Evolutionary conservation across 2,113 vertebrate species (phyloP).

Genomic region (Struthio camelus): DNA sequence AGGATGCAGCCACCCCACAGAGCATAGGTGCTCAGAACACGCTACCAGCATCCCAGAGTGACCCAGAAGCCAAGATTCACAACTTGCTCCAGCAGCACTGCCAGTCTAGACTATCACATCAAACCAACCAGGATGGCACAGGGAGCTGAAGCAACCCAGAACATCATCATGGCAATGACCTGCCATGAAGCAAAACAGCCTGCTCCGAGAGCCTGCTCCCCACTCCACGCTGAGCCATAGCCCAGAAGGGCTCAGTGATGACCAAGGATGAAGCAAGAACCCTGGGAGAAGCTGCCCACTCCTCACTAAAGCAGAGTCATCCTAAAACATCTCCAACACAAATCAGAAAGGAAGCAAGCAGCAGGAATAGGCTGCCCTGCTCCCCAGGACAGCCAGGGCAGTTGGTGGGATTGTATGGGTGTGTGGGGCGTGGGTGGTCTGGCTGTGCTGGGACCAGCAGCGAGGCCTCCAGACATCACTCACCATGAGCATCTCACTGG

Average conservation of each 20-base stretch:
- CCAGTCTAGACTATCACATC: too few species aligned
- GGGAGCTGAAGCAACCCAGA: not conserved
- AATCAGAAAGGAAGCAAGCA: not conserved
- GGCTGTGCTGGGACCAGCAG: not conserved
- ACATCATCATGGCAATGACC: not conserved
- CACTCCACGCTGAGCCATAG: not conserved
- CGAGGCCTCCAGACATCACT: constrained; percentile 5
- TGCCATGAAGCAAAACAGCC: not conserved
- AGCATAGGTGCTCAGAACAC: not conserved
- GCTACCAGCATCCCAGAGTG: too few species aligned
- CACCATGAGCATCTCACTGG: constrained; percentile 99
- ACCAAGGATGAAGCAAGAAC: not conserved
- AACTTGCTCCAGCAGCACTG: not conserved
- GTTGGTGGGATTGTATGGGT: not conserved
- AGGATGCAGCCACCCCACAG: not conserved
- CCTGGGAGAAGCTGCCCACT: not conserved
- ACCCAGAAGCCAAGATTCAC: too few species aligned
- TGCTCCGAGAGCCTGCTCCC: not conserved
- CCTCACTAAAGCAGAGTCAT: not conserved
- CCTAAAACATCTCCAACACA: not conserved
- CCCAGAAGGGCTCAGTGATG: not conserved
- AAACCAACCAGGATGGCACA: too few species aligned
- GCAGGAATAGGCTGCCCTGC: too few species aligned
- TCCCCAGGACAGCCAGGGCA: too few species aligned
- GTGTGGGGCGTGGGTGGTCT: not conserved